phyloP scores from a whole-genome alignment of 2,888 invertebrate species.

The Sisyra nigra region DNA sequence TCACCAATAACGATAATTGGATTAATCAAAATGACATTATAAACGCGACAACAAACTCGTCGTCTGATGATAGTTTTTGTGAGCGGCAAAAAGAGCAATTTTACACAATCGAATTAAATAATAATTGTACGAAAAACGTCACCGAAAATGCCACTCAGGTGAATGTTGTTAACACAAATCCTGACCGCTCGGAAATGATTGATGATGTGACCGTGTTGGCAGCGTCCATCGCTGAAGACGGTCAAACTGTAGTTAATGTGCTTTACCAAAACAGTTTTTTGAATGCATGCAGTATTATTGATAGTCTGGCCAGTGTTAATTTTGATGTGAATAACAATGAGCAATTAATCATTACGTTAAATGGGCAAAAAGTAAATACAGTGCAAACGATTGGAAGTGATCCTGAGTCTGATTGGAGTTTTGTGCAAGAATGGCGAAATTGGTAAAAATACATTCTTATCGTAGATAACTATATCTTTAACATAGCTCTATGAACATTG shows the following conservation, averaged over 20 bases:
- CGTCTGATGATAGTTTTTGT: background rate
- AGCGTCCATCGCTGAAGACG: conserved; percentile 19
- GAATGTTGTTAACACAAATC: conserved; percentile 12
- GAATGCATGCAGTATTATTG: conserved; percentile 23
- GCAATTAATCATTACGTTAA: conserved; percentile 12
- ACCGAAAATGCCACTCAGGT: background rate
- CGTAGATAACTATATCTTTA: too few species aligned
- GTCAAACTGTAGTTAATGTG: conserved; percentile 22
- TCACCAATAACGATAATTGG: background rate
- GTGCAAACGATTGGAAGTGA: conserved; percentile 1
- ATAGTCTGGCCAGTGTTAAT: conserved; percentile 15
- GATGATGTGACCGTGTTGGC: conserved; percentile 21
- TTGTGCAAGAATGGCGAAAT: conserved; percentile 57
- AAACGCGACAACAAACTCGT: background rate
- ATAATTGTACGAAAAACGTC: background rate
- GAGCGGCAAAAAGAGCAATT: conserved; percentile 4
- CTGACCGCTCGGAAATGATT: conserved; percentile 21
- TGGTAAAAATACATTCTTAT: too few species aligned
- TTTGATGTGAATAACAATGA: background rate
- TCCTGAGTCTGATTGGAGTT: conserved; percentile 55
- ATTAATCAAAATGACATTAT: background rate
- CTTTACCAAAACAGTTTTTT: conserved; percentile 24
- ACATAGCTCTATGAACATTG: too few species aligned
- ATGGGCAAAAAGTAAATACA: too few species aligned
- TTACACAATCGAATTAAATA: conserved; percentile 6